Percentiles rank a stretch among this genome's conserved stretches.
Evolutionary conservation across 1,140 invertebrate species (phyloP).

Genomic region (Hyphantria cunea): DNA sequence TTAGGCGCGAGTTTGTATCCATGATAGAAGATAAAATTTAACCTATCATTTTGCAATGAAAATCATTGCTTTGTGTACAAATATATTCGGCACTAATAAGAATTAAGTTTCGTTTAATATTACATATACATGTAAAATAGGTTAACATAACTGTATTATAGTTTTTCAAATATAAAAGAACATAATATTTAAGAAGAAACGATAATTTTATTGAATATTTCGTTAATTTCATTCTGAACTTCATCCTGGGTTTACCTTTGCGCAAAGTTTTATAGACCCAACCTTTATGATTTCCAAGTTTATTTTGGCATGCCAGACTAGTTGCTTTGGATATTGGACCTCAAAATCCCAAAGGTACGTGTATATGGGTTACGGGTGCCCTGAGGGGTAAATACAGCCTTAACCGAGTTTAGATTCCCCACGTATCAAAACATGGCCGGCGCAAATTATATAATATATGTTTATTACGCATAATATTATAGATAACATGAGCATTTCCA

Average conservation of each 20-base stretch:
- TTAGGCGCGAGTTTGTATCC: no score
- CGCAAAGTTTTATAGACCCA: conserved; percentile 14
- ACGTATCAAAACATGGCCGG: conserved; percentile 9
- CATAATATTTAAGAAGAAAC: neutral
- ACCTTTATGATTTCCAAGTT: conserved; percentile 25
- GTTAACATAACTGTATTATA: no score
- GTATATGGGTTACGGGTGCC: conserved; percentile 11
- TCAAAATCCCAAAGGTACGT: conserved; percentile 11
- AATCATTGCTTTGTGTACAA: no score
- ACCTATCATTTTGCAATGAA: no score
- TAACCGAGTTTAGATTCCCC: conserved; percentile 7
- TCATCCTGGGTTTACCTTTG: conserved; percentile 14
- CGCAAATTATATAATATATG: conserved; percentile 17
- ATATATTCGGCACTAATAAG: no score
- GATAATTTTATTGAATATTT: neutral
- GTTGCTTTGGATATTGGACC: conserved; percentile 24
- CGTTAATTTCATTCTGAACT: neutral
- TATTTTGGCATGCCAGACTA: conserved; percentile 4
- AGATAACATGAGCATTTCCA: neutral
- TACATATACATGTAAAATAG: no score
- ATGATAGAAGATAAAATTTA: no score
- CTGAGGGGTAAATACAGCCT: conserved; percentile 7
- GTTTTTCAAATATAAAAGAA: no score
- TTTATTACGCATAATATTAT: conserved; percentile 1
- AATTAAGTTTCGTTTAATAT: neutral